Evolutionary conservation across 2,797 vertebrate genomes (phyloP).

Genomic region (Rhincodon typus): DNA sequence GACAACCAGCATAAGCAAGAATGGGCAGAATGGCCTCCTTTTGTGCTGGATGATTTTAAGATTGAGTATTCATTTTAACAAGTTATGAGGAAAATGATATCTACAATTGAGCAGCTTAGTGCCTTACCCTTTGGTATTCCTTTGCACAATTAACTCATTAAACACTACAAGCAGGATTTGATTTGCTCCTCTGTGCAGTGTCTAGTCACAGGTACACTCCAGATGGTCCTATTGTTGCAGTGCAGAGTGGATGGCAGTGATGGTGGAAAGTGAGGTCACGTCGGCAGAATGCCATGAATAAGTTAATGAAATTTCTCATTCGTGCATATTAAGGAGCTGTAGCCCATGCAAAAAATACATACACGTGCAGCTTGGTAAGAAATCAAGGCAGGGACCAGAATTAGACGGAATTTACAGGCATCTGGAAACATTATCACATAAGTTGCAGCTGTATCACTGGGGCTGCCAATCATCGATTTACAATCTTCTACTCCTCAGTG

Average conservation of each 20-base stretch:
- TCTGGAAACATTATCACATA: neutral
- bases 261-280: neutral
- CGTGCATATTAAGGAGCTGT: neutral
- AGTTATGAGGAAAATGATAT: neutral
- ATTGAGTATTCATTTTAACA: neutral
- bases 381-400: constrained; percentile 1
- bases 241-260: neutral
- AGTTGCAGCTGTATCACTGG: neutral
- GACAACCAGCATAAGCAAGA: neutral
- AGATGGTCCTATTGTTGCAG: neutral
- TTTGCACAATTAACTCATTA: neutral
- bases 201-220: neutral
- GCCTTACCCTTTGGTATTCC: neutral
- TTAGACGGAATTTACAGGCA: neutral
- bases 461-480: neutral
- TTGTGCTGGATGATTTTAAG: neutral
- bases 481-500: neutral
- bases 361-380: neutral
- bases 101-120: neutral
- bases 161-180: no score
- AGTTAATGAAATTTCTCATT: constrained; percentile 8
- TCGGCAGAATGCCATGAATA: constrained; percentile 5
- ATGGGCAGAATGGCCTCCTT: no score
- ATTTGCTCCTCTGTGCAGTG: no score
- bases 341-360: neutral